These are phyloP conservation scores for Atopsyche davidsoni DNA, from an alignment of 1,140 invertebrate species.

Conservation along the genomic window DNA sequence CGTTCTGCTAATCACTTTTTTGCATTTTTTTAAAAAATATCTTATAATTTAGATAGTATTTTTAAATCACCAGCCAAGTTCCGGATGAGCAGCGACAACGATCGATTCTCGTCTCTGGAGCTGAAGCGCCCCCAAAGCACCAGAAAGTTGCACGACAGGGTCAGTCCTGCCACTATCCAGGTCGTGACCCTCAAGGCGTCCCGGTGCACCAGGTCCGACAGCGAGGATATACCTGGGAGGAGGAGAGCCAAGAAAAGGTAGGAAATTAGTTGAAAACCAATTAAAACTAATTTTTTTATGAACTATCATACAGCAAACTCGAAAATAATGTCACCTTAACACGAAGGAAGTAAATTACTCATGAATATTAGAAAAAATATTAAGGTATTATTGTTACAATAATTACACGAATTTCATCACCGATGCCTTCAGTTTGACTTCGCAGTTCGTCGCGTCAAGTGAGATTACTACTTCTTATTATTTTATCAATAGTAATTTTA, in stretches of 20 bases:
- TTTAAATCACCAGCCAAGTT: conserved; percentile 59
- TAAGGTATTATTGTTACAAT: too few relatives aligned
- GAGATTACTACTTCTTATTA: too few relatives aligned
- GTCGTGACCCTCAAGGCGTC: conserved; percentile 57
- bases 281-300: neutral
- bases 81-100: conserved; percentile 59
- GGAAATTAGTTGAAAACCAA: conserved; percentile 1
- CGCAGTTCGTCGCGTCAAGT: too few relatives aligned
- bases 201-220: conserved; percentile 59
- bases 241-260: conserved; percentile 6
- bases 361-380: too few relatives aligned
- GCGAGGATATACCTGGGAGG: conserved; percentile 55
- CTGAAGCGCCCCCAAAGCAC: conserved; percentile 64
- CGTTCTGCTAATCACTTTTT: conserved; percentile 67
- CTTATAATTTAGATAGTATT: neutral
- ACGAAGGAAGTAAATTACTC: too few relatives aligned
- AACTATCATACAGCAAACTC: too few relatives aligned
- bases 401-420: too few relatives aligned
- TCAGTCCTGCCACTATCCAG: conserved; percentile 67
- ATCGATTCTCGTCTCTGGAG: conserved; percentile 53
- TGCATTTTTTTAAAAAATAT: conserved; percentile 5
- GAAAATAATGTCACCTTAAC: too few relatives aligned
- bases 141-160: conserved; percentile 59
- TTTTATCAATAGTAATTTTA: too few relatives aligned
- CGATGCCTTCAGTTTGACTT: too few relatives aligned